Percentiles rank a stretch among this genome's conserved stretches.
phyloP scores from a whole-genome alignment of 1,140 invertebrate species.

The Meloidogyne floridensis region DNA sequence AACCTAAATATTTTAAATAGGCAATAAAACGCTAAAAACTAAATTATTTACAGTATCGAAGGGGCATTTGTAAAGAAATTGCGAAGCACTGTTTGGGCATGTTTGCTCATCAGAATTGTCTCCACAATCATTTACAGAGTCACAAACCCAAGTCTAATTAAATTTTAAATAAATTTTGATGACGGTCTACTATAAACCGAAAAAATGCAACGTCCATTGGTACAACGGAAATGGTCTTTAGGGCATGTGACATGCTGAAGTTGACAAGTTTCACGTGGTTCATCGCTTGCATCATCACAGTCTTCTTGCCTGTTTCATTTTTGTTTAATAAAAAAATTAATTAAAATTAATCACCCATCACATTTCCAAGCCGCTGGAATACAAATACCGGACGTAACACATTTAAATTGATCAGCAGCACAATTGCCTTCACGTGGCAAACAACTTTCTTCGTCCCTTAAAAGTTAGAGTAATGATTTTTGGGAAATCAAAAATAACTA shows the following conservation, averaged over 20 bases:
- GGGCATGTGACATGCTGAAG: conserved; percentile 65
- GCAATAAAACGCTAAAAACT: neutral
- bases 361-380: conserved; percentile 91
- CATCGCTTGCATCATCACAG: conserved; percentile 87
- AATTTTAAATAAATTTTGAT: conserved; percentile 72
- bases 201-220: conserved; percentile 85
- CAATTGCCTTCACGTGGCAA: conserved; percentile 49
- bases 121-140: conserved; percentile 88
- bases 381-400: conserved; percentile 77
- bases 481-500: conserved; percentile 82
- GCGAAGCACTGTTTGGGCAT: conserved; percentile 75
- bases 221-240: conserved; percentile 69
- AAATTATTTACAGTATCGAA: conserved; percentile 51
- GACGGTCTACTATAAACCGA: conserved; percentile 70
- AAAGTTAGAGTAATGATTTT: conserved; percentile 62
- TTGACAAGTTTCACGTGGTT: conserved; percentile 82
- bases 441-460: conserved; percentile 59
- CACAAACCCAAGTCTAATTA: conserved; percentile 79
- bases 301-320: conserved; percentile 80
- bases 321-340: conserved; percentile 69
- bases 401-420: conserved; percentile 72
- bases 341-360: conserved; percentile 81
- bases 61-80: conserved; percentile 47
- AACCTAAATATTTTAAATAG: conserved; percentile 30
- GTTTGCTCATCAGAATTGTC: conserved; percentile 75